Evolutionary conservation across 1,140 invertebrate species (phyloP).

Genomic region (Lucilia sericata): DNA sequence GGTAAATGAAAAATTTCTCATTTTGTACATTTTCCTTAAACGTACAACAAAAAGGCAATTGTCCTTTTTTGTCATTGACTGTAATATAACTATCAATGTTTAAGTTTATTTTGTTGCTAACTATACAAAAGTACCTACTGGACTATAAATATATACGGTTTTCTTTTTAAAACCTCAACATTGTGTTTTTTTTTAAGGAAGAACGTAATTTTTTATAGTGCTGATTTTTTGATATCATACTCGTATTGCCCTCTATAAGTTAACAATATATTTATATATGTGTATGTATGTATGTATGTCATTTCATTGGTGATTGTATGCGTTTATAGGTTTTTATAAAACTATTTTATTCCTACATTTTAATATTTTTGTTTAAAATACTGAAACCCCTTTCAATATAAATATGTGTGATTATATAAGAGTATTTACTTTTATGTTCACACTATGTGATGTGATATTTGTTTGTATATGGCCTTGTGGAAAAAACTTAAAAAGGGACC

Average conservation of each 20-base stretch:
- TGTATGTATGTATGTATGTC: not conserved
- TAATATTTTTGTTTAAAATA: no score
- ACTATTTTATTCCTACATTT: no score
- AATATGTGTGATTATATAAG: not conserved
- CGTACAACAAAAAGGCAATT: no score
- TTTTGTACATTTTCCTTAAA: no score
- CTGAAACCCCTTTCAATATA: no score
- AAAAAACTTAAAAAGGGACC: no score
- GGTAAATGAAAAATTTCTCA: no score
- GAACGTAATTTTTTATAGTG: constrained; percentile 1
- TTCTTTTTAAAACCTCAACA: not conserved
- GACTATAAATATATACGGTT: not conserved
- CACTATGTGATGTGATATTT: not conserved
- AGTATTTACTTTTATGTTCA: not conserved
- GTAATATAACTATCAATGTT: not conserved
- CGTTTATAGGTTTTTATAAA: not conserved
- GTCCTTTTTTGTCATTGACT: not conserved
- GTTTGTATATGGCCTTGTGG: not conserved
- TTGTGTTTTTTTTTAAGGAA: not conserved
- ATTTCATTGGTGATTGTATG: not conserved
- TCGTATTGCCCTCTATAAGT: not conserved
- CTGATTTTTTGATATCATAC: not conserved
- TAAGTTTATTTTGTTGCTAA: not conserved
- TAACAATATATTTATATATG: not conserved
- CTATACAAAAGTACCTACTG: not conserved